Percentiles rank a stretch among this genome's conserved stretches.
These are phyloP conservation scores for Torymus auratus DNA, from an alignment of 2,888 invertebrate species.

Conservation along the genomic window DNA sequence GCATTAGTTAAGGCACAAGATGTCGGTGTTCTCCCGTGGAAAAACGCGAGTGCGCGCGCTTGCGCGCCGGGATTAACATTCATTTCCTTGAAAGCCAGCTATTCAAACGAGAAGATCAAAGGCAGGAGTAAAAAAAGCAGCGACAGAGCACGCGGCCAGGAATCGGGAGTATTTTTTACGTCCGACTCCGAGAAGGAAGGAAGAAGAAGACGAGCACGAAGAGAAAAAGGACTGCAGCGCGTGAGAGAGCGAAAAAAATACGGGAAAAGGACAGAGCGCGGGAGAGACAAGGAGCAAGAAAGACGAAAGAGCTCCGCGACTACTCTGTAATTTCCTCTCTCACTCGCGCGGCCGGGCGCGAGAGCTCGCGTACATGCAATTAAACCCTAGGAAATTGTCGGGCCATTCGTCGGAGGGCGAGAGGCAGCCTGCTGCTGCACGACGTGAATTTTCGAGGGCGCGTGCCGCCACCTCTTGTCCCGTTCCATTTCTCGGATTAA, in stretches of 20 bases:
- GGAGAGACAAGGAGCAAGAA: slow-evolving; percentile 1
- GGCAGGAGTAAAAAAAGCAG: slow-evolving; percentile 33
- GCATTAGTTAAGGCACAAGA: slow-evolving; percentile 21
- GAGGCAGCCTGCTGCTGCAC: slow-evolving; percentile 2
- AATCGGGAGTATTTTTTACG: slow-evolving; percentile 52
- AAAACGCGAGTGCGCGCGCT: slow-evolving; percentile 9
- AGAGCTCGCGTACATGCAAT: slow-evolving; percentile 54
- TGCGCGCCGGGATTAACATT: slow-evolving; percentile 44
- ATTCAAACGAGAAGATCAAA: slow-evolving; percentile 52
- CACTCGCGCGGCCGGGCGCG: background rate
- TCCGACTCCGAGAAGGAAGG: slow-evolving; percentile 1
- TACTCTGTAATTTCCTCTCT: slow-evolving; percentile 47
- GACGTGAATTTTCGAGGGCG: slow-evolving; percentile 60
- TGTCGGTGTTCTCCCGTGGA: slow-evolving; percentile 10
- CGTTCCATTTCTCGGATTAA: slow-evolving; percentile 61
- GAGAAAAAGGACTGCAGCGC: no score
- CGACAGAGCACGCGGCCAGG: background rate
- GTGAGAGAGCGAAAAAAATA: background rate
- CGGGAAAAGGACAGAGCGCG: background rate
- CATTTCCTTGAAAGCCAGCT: slow-evolving; percentile 56
- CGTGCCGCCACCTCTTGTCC: slow-evolving; percentile 58
- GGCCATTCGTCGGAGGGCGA: slow-evolving; percentile 45
- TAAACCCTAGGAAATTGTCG: slow-evolving; percentile 57
- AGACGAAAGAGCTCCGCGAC: slow-evolving; percentile 10
- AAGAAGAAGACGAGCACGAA: background rate